Conservation (phyloP, 2,797 vertebrate genomes). For the Molossus alvarezi region DNA sequence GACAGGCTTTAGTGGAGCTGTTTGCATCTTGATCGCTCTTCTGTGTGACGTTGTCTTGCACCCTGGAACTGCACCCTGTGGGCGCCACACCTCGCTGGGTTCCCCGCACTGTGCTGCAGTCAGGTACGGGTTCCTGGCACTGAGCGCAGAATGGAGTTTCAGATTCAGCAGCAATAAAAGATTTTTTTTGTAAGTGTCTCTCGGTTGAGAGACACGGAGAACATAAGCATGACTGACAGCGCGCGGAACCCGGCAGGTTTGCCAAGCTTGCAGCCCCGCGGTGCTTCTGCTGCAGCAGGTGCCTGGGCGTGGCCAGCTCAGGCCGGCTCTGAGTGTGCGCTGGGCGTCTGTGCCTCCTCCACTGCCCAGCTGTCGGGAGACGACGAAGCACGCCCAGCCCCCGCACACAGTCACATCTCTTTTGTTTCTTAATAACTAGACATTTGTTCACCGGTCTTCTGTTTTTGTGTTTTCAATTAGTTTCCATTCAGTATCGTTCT, state of each 20-base stretch:
- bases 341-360: neutral
- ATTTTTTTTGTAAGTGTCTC: conserved; percentile 18
- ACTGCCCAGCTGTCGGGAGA: neutral
- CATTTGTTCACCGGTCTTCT: neutral
- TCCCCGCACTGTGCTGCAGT: conserved; percentile 93
- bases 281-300: too few relatives aligned
- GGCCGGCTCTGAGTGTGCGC: too few relatives aligned
- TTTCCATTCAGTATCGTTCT: neutral
- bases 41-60: conserved; percentile 78
- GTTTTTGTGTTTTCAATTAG: neutral
- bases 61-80: too few relatives aligned
- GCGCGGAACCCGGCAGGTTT: too few relatives aligned
- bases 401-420: neutral
- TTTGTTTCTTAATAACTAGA: neutral
- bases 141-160: conserved; percentile 89
- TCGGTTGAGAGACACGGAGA: conserved; percentile 34
- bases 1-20: conserved; percentile 7
- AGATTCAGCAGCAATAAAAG: conserved; percentile 85
- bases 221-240: neutral
- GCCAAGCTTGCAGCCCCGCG: too few relatives aligned
- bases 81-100: conserved; percentile 80
- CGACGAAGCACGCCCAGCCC: neutral
- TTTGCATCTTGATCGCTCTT: conserved; percentile 67
- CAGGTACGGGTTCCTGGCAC: conserved; percentile 92
- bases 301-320: too few relatives aligned